phyloP scores from a whole-genome alignment of 2,113 vertebrate species.

The Strix aluco region DNA sequence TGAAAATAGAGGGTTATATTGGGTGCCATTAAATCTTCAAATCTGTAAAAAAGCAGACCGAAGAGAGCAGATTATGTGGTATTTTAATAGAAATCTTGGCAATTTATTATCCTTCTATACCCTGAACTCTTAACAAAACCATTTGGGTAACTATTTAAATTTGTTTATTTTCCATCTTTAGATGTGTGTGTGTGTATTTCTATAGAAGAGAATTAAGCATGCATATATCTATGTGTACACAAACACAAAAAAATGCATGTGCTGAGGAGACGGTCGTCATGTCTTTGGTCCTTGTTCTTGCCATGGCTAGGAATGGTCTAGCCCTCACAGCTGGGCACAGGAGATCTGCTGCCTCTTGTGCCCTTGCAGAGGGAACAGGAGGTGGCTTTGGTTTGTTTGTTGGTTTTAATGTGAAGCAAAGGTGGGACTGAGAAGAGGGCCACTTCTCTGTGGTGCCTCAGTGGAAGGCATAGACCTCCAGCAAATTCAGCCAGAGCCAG shows the following conservation, averaged over 20 bases:
- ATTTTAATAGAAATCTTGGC: not conserved
- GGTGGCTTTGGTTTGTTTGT: not conserved
- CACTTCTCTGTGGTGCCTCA: not conserved
- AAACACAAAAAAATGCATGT: not conserved
- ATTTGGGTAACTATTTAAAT: not conserved
- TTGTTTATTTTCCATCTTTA: not conserved
- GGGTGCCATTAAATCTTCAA: not conserved
- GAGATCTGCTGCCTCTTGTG: accelerated
- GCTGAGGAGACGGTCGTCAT: not conserved
- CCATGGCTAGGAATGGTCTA: accelerated
- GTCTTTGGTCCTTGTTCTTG: not conserved
- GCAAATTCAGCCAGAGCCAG: not conserved
- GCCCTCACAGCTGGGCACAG: not conserved
- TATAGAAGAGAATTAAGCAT: not conserved
- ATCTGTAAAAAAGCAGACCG: conserved; percentile 21
- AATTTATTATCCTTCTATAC: not conserved
- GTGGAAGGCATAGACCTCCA: accelerated
- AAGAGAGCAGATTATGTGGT: not conserved
- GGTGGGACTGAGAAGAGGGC: not conserved
- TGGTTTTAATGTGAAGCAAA: not conserved
- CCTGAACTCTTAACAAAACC: not conserved
- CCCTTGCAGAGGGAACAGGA: not conserved
- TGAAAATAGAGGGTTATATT: not conserved
- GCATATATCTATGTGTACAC: not conserved
- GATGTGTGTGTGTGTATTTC: not conserved